Conservation (phyloP, 2,113 vertebrate species). For the Pygathrix nemaeus region DNA sequence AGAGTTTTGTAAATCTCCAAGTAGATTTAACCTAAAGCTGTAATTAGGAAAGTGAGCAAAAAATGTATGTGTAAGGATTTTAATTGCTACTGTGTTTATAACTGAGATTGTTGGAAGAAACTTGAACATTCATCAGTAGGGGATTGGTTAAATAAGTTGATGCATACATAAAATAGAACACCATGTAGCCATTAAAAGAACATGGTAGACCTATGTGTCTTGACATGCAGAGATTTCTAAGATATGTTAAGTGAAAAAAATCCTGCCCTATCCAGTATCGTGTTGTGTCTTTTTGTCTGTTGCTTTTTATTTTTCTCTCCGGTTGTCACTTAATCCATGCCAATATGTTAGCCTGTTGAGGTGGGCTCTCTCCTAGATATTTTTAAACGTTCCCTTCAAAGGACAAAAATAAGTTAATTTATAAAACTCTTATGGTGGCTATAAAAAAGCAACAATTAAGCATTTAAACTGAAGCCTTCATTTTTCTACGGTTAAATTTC, state of each 20-base stretch:
- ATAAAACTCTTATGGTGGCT: background rate
- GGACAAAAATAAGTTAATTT: slow-evolving; percentile 17
- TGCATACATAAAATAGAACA: background rate
- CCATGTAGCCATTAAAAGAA: background rate
- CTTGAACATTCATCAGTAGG: background rate
- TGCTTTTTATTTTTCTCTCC: background rate
- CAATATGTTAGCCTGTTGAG: background rate
- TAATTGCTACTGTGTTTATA: slow-evolving; percentile 10
- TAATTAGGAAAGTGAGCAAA: slow-evolving; percentile 29
- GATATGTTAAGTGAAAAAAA: background rate
- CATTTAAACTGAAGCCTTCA: background rate
- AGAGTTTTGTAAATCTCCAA: background rate
- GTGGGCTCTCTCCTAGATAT: background rate
- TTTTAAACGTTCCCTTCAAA: slow-evolving; percentile 31
- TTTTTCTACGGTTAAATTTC: slow-evolving; percentile 15
- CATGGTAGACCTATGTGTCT: background rate
- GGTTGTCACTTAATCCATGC: background rate
- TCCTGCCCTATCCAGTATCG: background rate
- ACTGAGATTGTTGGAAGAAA: background rate
- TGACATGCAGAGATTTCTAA: background rate
- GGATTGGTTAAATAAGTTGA: background rate
- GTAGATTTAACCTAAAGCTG: slow-evolving; percentile 33
- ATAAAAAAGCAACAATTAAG: background rate
- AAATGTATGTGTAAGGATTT: background rate
- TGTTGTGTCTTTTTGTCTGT: background rate